These are phyloP conservation scores for Patella ulyssiponensis DNA, from an alignment of 2,888 invertebrate species.

Conservation along the genomic window DNA sequence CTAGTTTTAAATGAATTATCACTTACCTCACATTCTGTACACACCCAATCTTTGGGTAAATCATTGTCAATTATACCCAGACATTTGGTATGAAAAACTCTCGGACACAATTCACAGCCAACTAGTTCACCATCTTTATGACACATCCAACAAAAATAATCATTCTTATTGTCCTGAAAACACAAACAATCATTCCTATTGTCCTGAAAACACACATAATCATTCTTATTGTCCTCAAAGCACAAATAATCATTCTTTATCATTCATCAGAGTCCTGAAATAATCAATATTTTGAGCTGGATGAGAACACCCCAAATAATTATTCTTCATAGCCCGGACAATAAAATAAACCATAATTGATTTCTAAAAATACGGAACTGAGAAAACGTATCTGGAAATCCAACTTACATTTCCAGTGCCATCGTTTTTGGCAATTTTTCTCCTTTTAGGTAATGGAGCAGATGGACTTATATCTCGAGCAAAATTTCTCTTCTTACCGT, in stretches of 20 bases:
- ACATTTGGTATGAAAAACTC: constrained; percentile 88
- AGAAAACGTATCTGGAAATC: too few relatives aligned
- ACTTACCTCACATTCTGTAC: constrained; percentile 84
- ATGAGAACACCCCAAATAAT: too few relatives aligned
- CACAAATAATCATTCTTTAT: too few relatives aligned
- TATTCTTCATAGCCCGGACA: too few relatives aligned
- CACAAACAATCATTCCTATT: constrained; percentile 75
- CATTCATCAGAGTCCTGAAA: too few relatives aligned
- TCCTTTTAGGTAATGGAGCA: constrained; percentile 55
- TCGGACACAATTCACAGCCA: constrained; percentile 85
- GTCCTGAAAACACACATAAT: constrained; percentile 38
- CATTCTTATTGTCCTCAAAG: too few relatives aligned
- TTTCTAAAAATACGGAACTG: too few relatives aligned
- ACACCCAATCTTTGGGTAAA: constrained; percentile 81
- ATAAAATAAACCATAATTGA: too few relatives aligned
- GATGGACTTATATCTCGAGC: background rate
- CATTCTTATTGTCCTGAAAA: constrained; percentile 71
- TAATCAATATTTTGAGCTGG: too few relatives aligned
- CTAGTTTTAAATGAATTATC: background rate
- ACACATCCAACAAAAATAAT: constrained; percentile 93
- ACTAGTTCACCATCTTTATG: constrained; percentile 78
- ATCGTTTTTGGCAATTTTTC: constrained; percentile 63
- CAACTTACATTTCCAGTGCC: constrained; percentile 56
- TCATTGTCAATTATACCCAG: constrained; percentile 61
- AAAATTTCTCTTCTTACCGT: background rate